Conservation (phyloP, 2,888 invertebrate species). For the Drosophila acutilabella region DNA sequence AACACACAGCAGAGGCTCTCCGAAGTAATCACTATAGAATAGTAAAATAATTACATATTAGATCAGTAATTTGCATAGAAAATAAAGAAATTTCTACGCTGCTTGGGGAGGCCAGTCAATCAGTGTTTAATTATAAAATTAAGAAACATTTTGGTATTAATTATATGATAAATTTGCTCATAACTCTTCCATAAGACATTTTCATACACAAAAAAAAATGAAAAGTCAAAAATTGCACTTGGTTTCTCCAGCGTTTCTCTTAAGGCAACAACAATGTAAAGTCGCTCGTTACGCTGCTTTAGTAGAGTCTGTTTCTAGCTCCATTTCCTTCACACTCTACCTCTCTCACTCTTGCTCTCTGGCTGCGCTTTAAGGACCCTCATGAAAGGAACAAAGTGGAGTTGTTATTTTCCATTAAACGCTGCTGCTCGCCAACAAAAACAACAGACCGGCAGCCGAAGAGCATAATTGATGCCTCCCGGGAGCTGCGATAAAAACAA, state of each 20-base stretch:
- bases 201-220: too few species aligned
- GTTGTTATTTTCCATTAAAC: constrained; percentile 64
- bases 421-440: constrained; percentile 37
- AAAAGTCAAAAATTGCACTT: too few species aligned
- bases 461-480: constrained; percentile 78
- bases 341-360: neutral
- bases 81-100: too few species aligned
- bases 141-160: too few species aligned
- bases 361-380: constrained; percentile 23
- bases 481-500: constrained; percentile 80
- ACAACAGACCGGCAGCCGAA: constrained; percentile 35
- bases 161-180: too few species aligned
- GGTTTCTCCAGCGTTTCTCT: too few species aligned
- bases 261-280: too few species aligned
- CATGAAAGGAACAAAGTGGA: constrained; percentile 39
- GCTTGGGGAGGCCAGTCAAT: too few species aligned
- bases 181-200: too few species aligned
- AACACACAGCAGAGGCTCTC: neutral
- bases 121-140: too few species aligned
- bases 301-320: neutral
- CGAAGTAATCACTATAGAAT: neutral
- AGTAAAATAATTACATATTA: too few species aligned
- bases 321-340: neutral
- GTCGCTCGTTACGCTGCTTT: neutral
- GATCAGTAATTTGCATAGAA: too few species aligned